These are phyloP conservation scores for Pagrus major DNA, from an alignment of 2,113 vertebrate species.

Conservation along the genomic window DNA sequence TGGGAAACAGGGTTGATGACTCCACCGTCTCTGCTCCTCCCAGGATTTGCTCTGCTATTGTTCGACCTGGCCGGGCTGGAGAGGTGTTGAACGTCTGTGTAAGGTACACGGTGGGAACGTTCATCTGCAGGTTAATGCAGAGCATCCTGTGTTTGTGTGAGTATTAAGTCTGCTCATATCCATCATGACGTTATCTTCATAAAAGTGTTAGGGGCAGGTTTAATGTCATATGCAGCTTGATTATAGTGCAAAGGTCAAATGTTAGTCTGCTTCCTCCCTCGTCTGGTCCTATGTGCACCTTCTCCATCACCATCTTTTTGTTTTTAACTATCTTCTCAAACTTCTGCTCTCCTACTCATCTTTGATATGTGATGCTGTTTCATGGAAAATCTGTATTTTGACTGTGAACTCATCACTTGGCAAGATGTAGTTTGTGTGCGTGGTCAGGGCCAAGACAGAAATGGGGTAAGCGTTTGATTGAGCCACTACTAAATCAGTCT, in stretches of 20 bases:
- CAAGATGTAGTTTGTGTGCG: background rate
- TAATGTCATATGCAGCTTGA: background rate
- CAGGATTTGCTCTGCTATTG: constrained; percentile 36
- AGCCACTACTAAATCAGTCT: constrained; percentile 50
- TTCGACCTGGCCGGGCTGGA: constrained; percentile 24
- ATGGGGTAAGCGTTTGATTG: constrained; percentile 40
- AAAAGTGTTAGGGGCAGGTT: constrained; percentile 4
- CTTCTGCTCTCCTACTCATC: background rate
- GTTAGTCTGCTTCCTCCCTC: background rate
- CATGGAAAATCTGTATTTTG: background rate
- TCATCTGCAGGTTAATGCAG: constrained; percentile 29
- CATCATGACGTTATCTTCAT: background rate
- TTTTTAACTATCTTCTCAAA: constrained; percentile 3
- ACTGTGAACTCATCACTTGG: constrained; percentile 21
- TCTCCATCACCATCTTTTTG: background rate
- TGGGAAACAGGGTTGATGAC: constrained; percentile 41
- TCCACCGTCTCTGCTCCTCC: constrained; percentile 15
- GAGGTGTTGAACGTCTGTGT: background rate
- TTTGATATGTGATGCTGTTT: constrained; percentile 19
- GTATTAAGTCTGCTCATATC: background rate
- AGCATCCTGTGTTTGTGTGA: constrained; percentile 30
- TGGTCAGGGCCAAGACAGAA: constrained; percentile 39
- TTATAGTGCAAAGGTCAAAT: constrained; percentile 18
- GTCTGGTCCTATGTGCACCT: background rate
- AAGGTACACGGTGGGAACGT: constrained; percentile 1